Base-by-base conservation (phyloP, 2,113 vertebrate species). In the Austrofundulus limnaeus region DNA sequence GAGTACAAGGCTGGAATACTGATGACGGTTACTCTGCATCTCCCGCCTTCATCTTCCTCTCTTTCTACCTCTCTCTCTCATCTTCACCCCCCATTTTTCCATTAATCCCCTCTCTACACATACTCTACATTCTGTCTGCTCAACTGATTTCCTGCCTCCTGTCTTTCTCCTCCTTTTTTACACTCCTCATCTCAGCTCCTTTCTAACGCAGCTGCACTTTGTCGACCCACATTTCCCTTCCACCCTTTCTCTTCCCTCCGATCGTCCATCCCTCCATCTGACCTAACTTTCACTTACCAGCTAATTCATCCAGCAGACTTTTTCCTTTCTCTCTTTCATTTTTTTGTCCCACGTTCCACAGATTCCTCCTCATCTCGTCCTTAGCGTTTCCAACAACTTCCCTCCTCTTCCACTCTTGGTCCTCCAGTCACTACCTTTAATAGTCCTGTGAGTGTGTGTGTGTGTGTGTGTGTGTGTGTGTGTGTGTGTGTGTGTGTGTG, bases 61-160 rank as follows among this genome's bases (percentile, higher is more conserved):
- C 67, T 38, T 31, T 72, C 64, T 56, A 50, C 61, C 70, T 71
- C 78, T 74, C 78, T 74, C 66, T 57, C 83, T 78, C 78, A 71
- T 83, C 69, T 58, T n/a, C n/a, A 70, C 59, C 60, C 15, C 42
- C 42, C 42, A n/a, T 16, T 15, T 17, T 70, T 43, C 64, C 80
- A 69, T 81, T 83, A 75, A 82, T 83, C 81, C 82, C 79, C 80
- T 78, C 82, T 77, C 78, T 53, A 62, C 81, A 71, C 82, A 84
- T 74, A 72, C 82, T 85, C 78, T 71, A 76, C 82, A 80, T 85
- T 87, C 77, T 85, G 77, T 87, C 85, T 84, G 84, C 85, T 87
- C 83, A 83, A 78, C 86, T 81, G 81, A 89, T 85, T 83, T 84
- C 83, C 82, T 84, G 70, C 87, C 78, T 86, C 78, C 66, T 62